Percentiles rank a stretch among this genome's conserved stretches.
Conservation (phyloP, 2,888 invertebrate species). For the Colostygia pectinataria region DNA sequence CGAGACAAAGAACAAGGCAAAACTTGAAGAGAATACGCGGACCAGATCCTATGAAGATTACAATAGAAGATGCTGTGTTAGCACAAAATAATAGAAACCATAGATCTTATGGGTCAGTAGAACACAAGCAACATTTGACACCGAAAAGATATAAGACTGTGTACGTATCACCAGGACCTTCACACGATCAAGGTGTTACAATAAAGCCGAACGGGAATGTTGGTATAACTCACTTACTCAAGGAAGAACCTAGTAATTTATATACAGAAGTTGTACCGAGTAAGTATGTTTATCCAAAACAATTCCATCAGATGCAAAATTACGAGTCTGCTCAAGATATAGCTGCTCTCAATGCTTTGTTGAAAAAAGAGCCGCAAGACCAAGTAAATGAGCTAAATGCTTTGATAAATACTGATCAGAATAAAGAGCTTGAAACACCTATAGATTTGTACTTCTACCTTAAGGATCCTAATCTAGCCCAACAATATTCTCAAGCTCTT, state of each 20-base stretch:
- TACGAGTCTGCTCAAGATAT: conserved; percentile 68
- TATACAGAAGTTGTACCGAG: conserved; percentile 59
- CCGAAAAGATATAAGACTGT: conserved; percentile 54
- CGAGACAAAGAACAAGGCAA: conserved; percentile 32
- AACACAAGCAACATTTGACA: conserved; percentile 53
- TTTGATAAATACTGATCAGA: conserved; percentile 54
- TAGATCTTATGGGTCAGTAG: conserved; percentile 66
- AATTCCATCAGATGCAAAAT: conserved; percentile 57
- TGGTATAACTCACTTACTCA: conserved; percentile 47
- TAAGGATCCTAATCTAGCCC: conserved; percentile 50
- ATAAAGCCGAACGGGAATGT: conserved; percentile 69
- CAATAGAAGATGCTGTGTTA: conserved; percentile 50
- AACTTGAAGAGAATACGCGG: conserved; percentile 35
- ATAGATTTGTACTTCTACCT: conserved; percentile 66
- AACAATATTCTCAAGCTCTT: conserved; percentile 46
- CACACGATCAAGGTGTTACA: conserved; percentile 66
- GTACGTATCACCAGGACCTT: conserved; percentile 53
- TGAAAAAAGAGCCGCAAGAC: conserved; percentile 73
- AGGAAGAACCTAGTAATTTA: conserved; percentile 46
- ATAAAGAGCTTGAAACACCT: conserved; percentile 52
- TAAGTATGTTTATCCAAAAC: conserved; percentile 61
- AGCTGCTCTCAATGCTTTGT: conserved; percentile 66
- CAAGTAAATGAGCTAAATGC: conserved; percentile 78
- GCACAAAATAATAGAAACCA: conserved; percentile 65
- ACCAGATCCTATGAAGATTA: conserved; percentile 50